These are phyloP conservation scores for Cheilosia vulpina DNA, from an alignment of 2,888 invertebrate genomes.

Conservation along the genomic window DNA sequence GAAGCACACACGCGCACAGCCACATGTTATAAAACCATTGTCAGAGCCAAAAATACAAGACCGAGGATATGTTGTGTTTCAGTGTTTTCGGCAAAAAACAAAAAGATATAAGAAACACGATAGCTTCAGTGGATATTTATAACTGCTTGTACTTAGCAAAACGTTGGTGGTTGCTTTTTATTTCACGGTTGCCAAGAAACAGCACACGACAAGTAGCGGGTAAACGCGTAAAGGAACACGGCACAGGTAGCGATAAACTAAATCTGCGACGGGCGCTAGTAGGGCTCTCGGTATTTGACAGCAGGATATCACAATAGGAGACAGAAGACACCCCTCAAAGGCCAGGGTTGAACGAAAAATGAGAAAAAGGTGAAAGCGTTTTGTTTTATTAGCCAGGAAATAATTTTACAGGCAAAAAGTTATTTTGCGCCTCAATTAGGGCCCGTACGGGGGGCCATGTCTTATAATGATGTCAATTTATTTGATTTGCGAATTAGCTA, in stretches of 20 bases:
- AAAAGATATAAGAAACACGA: neutral
- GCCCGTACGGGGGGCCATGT: conserved; percentile 16
- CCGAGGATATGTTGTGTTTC: conserved; percentile 37
- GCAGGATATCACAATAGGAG: neutral
- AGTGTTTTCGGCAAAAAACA: neutral
- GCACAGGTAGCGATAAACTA: conserved; percentile 52
- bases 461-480: conserved; percentile 70
- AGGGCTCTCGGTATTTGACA: neutral
- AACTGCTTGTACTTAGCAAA: conserved; percentile 21
- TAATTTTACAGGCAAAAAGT: conserved; percentile 56
- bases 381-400: conserved; percentile 60
- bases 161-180: conserved; percentile 38
- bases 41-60: conserved; percentile 42
- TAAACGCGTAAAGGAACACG: conserved; percentile 38
- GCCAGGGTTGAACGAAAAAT: neutral
- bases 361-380: conserved; percentile 27
- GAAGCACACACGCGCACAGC: neutral
- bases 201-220: conserved; percentile 14
- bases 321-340: neutral
- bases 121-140: conserved; percentile 11
- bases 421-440: conserved; percentile 54
- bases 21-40: neutral
- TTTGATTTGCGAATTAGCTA: conserved; percentile 60
- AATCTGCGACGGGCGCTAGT: conserved; percentile 12
- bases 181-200: conserved; percentile 50